Evolutionary conservation across 64 coral and sea anemone species (phyloP), one percentile per base, ranked within the genome.

Genomic region (Actinia tenebrosa): DNA sequence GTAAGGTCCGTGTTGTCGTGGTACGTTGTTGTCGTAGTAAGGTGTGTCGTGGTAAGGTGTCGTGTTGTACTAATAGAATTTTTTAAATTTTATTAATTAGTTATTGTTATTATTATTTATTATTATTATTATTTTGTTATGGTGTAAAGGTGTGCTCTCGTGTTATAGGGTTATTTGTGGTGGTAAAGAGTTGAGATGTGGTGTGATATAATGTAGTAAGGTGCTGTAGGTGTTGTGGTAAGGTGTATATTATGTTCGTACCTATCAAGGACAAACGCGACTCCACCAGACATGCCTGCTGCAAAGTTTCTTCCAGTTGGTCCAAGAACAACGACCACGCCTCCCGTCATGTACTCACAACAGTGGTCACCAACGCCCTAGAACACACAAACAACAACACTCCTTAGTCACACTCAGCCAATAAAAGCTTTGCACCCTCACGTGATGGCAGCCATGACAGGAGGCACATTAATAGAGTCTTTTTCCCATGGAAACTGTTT

Each of bases 341-440:
- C 96, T 25, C 96, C 96, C 13, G 96, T 98, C 96, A 98, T 98
- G 90, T 98, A 98, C 77, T 98, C 96, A 82, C 96, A 98, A 63
- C 96, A 89, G 58, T 98, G 96, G 42, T 98, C 96, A 83, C 96
- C 96, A 66, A 94, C 92, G 56, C 96, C 96, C 96, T 98, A 50
- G 1, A 59, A 81, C n/a, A 66, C 16, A 66, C 19, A 66, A 20
- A 10, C 63, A 69, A 69, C n/a, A 30, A 75, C 19, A 26, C 11
- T 10, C 10, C 19, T 64, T 71, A 71, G n/a, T n/a, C 7, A 37
- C 30, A 37, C 30, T 37, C 30, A 37, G 30, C 30, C 30, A 37
- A 37, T 37, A 37, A 37, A 37, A 37, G 30, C 30, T 37, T 37
- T 37, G 30, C 30, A 37, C 30, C 30, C 30, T 37, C 30, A 37